Conservation (phyloP, 1,140 invertebrate genomes). For the Penaeus japonicus region DNA sequence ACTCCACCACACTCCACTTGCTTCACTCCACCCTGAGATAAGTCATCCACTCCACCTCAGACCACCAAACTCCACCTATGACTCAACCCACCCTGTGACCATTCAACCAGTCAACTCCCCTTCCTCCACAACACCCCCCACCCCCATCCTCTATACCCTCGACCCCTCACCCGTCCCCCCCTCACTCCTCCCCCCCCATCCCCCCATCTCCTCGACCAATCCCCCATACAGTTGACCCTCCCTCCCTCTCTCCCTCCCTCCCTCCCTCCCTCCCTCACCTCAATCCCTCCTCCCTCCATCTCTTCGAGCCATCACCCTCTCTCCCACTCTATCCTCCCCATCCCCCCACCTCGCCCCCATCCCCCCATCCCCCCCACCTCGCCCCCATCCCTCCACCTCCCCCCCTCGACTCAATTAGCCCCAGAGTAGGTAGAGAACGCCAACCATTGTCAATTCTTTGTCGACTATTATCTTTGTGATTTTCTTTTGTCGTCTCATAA, state of each 20-base stretch:
- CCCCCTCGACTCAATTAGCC: background rate
- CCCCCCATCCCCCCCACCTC: background rate
- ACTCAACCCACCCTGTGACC: too few relatives aligned
- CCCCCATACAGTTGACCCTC: background rate
- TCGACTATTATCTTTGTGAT: conserved; percentile 11
- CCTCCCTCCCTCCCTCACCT: background rate
- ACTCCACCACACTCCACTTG: too few relatives aligned
- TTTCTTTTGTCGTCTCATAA: conserved; percentile 8
- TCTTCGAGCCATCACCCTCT: too few relatives aligned
- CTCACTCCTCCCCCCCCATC: too few relatives aligned
- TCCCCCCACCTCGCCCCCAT: background rate
- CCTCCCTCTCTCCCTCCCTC: background rate
- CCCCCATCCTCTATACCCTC: too few relatives aligned
- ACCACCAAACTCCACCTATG: too few relatives aligned
- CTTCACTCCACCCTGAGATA: too few relatives aligned
- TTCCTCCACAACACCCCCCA: too few relatives aligned
- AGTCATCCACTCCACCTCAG: too few relatives aligned
- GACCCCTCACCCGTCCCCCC: too few relatives aligned
- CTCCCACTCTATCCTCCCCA: background rate
- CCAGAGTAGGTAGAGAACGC: background rate
- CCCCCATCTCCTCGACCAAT: too few relatives aligned
- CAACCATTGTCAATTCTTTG: background rate
- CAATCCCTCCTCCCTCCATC: background rate
- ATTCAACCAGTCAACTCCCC: too few relatives aligned
- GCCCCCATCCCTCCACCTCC: background rate